Base-by-base conservation (phyloP, 2,113 vertebrate species). In the Tauraco erythrolophus region DNA sequence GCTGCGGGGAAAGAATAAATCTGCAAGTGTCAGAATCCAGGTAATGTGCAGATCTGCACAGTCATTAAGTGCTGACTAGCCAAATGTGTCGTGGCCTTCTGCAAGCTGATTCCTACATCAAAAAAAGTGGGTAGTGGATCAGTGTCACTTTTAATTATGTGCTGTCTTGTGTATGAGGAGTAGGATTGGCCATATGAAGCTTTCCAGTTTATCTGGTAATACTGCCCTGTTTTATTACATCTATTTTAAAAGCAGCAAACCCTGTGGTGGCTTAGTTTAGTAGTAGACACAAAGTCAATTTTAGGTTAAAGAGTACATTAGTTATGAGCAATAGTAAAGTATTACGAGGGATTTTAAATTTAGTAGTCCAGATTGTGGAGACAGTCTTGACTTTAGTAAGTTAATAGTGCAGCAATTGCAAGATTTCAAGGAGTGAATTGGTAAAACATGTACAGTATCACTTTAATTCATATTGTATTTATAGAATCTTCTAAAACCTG, bases 191-290 rank as follows among this genome's bases (percentile, higher is more conserved):
- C 9, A 3, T 61, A 28, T 33, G 64, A 86, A 66, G n/a, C 51
- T 92, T 97, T 95, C 95, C 61, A 61, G 82, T 96, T 92, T 46
- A 60, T 95, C 92, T 92, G 72, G 91, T 94, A 92, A 41, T 68
- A 7, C 92, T 69, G 37, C 56, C 28, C 13, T 89, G 0, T 81
- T 94, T 89, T 75, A 33, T 80, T 80, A 60, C n/a, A n/a, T 85
- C 7, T 13, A 3, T 82, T 94, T 92, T 70, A 70, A 66, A 94
- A 75, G 57, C 15, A 61, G 13, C 31, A 53, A 69, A 66, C 11
- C 10, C 15, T 13, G 30, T 27, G 56, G 41, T 72, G 35, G 17
- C 35, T 77, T 69, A 23, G n/a, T 54, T 58, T 83, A 86, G 48
- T 76, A 72, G 37, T 22, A 79, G 61, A 28, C 15, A 3, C 53